Evolutionary conservation across 2,888 invertebrate genomes (phyloP).

Genomic region (Notocelia uddmanniana): DNA sequence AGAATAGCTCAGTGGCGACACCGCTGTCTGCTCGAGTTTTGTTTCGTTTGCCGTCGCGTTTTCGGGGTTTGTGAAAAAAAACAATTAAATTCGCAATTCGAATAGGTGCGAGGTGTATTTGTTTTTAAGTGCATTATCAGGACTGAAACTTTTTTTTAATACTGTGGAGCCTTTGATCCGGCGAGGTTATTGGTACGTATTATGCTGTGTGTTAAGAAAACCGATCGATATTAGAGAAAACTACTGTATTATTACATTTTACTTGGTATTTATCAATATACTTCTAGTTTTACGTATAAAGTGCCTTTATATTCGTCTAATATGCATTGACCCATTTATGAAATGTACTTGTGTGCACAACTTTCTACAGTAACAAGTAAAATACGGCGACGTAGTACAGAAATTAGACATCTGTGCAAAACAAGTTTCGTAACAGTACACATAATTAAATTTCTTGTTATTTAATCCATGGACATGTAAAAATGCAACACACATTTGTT

Average conservation of each 20-base stretch:
- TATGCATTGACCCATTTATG: conserved; percentile 56
- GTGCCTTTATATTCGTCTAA: conserved; percentile 36
- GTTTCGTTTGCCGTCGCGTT: conserved; percentile 41
- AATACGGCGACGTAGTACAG: conserved; percentile 27
- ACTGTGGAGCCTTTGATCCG: conserved; percentile 1
- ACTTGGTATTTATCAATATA: conserved; percentile 50
- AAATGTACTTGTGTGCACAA: conserved; percentile 47
- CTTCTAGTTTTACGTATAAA: conserved; percentile 34
- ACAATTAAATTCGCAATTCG: conserved; percentile 34
- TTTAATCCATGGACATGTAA: not conserved
- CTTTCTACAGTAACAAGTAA: conserved; percentile 54
- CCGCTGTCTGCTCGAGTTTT: conserved; percentile 23
- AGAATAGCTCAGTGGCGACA: conserved; percentile 44
- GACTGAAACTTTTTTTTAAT: conserved; percentile 13
- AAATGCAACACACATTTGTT: not conserved
- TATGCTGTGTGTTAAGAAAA: conserved; percentile 59
- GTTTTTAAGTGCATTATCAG: conserved; percentile 37
- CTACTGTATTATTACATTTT: conserved; percentile 60
- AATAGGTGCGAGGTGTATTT: conserved; percentile 42
- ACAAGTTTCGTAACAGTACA: conserved; percentile 42
- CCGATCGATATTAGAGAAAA: conserved; percentile 78
- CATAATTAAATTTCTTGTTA: conserved; percentile 14
- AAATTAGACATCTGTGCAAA: conserved; percentile 29
- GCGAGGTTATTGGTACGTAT: conserved; percentile 46
- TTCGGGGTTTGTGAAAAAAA: conserved; percentile 42